A percentile compares a stretch with the other conserved stretches of the same genome.
Evolutionary conservation across 2,797 vertebrate genomes (phyloP).

Genomic region (Poeciliopsis presidionis): DNA sequence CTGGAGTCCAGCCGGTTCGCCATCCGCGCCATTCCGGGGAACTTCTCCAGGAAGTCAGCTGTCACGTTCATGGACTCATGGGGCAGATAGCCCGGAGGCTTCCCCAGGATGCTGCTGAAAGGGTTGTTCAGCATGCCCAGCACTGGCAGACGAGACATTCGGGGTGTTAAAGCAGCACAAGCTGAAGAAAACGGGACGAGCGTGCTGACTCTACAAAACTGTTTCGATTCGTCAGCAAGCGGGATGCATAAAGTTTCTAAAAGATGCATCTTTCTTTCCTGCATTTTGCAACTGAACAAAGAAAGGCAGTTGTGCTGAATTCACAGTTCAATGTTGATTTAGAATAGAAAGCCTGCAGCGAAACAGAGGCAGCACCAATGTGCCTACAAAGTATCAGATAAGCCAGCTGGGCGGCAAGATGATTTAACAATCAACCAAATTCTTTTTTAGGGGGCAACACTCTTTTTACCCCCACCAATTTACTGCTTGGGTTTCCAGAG

Average conservation of each 20-base stretch:
- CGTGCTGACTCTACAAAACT: slow-evolving; percentile 16
- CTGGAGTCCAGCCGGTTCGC: slow-evolving; percentile 87
- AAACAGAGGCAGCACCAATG: slow-evolving; percentile 2
- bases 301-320: slow-evolving; percentile 22
- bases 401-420: neutral
- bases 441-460: too few relatives aligned
- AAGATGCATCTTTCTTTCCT: neutral
- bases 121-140: slow-evolving; percentile 90
- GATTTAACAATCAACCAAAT: too few relatives aligned
- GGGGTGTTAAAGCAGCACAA: slow-evolving; percentile 16
- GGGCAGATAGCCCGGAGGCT: slow-evolving; percentile 84
- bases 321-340: slow-evolving; percentile 17
- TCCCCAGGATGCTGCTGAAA: slow-evolving; percentile 85
- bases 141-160: slow-evolving; percentile 73
- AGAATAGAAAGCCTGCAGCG: slow-evolving; percentile 4
- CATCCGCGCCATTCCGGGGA: slow-evolving; percentile 86
- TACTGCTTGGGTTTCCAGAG: too few relatives aligned
- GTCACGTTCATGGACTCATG: slow-evolving; percentile 88
- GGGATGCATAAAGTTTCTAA: slow-evolving; percentile 6
- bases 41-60: slow-evolving; percentile 91
- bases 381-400: neutral
- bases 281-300: neutral
- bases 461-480: too few relatives aligned
- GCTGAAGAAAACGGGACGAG: slow-evolving; percentile 12
- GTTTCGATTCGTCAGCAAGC: slow-evolving; percentile 8